A percentile compares a stretch with the other conserved stretches of the same genome.
Evolutionary conservation across 2,888 invertebrate species (phyloP).

Genomic region (Tetragonula carbonaria): DNA sequence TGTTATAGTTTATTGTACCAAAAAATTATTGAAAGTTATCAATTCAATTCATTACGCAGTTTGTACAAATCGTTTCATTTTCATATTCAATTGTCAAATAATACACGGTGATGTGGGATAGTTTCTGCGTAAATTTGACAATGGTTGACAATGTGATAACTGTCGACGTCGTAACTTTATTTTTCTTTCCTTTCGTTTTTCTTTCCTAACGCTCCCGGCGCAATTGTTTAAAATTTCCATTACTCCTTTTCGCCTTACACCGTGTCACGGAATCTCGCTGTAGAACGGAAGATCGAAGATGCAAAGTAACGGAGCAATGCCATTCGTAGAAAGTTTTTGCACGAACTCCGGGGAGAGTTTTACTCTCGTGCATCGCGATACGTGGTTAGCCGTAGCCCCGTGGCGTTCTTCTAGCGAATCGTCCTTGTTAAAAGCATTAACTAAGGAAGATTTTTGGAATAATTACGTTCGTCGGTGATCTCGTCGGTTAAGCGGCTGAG

Average conservation of each 20-base stretch:
- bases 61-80: no score
- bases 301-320: slow-evolving; percentile 12
- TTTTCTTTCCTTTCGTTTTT: not conserved
- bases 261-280: slow-evolving; percentile 1
- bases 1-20: no score
- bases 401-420: slow-evolving; percentile 31
- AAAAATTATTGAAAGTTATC: no score
- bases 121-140: no score
- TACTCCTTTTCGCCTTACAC: not conserved
- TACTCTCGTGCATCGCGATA: slow-evolving; percentile 23
- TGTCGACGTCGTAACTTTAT: not conserved
- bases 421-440: slow-evolving; percentile 34
- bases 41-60: no score
- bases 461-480: slow-evolving; percentile 56
- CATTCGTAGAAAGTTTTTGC: slow-evolving; percentile 44
- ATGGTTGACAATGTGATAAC: no score
- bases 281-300: not conserved
- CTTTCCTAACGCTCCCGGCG: not conserved
- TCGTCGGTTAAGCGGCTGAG: slow-evolving; percentile 22
- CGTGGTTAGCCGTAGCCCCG: slow-evolving; percentile 11
- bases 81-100: no score
- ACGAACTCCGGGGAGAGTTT: slow-evolving; percentile 19
- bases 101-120: no score
- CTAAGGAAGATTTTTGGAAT: slow-evolving; percentile 47
- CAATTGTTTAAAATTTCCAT: not conserved